Evolutionary conservation across 2,888 invertebrate species (phyloP), one percentile per base, ranked within the genome.

Genomic region (Troglohyphantes excavatus): DNA sequence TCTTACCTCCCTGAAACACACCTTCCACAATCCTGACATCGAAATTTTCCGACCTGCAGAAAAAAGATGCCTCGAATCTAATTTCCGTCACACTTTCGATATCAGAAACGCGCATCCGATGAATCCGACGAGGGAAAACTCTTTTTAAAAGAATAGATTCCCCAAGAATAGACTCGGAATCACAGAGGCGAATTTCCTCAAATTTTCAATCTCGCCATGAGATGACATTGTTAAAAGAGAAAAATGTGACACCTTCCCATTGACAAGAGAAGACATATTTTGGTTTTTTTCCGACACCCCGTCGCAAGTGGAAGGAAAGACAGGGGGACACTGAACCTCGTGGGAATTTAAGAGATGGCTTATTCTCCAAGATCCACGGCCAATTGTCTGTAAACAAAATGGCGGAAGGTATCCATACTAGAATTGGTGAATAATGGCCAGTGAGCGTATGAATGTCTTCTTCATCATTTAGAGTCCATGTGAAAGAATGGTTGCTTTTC

Each of bases 211-310:
- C 82, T 61, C 68, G 43, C 21, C 26, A 26, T 23, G 73, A 75
- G 27, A 65, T 27, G 73, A 21, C 65, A 83, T 73, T 73, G 83
- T 83, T 83, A 73, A 53, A 27, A n/a, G 23, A 63, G 63, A 11
- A n/a, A 17, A 39, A 75, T 63, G 46, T 83, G 83, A 83, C 83
- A 73, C 65, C 33, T 21, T 39, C 46, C 23, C 39, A 73, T 26
- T 83, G 73, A 83, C 83, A 83, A 65, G 73, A 26, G 73, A 29
- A 73, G 83, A 83, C 73, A 83, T 83, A 73, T 63, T 73, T 83
- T 73, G 63, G 63, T 63, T 65, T 73, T 21, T 26, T 43, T 73
- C 26, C 27, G n/a, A 72, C 61, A 26, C 11, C 3, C 27, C 33
- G 21, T 5, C 23, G 33, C 13, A 13, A 17, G 33, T 23, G 61